phyloP scores from a whole-genome alignment of 2,797 vertebrate genomes.

The Bryconaethiops microstoma region DNA sequence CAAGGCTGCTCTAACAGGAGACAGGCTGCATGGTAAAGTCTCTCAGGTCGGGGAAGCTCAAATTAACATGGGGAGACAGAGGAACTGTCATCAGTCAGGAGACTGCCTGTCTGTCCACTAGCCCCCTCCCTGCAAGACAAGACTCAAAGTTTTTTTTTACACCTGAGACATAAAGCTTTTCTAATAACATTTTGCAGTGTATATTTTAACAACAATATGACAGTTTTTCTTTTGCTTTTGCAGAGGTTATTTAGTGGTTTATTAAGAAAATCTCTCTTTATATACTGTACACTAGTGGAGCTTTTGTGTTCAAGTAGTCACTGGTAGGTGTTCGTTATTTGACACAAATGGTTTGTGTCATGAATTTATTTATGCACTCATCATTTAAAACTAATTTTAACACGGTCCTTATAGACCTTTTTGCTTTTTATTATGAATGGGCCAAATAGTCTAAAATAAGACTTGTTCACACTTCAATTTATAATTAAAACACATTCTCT shows the following conservation, averaged over 20 bases:
- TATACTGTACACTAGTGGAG: background rate
- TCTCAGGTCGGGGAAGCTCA: constrained; percentile 63
- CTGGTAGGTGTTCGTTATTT: background rate
- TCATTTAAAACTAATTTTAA: too few relatives aligned
- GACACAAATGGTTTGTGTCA: too few relatives aligned
- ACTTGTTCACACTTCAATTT: too few relatives aligned
- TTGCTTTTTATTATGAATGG: too few relatives aligned
- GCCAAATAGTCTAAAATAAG: too few relatives aligned
- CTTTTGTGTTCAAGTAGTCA: constrained; percentile 2
- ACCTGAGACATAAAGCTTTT: constrained; percentile 6
- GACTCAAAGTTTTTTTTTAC: constrained; percentile 15
- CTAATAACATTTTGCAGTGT: background rate
- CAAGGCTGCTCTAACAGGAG: constrained; percentile 66
- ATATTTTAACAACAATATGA: background rate
- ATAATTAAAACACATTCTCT: too few relatives aligned
- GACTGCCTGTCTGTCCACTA: constrained; percentile 70
- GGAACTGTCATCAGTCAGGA: constrained; percentile 64
- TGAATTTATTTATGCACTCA: too few relatives aligned
- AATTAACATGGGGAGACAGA: constrained; percentile 73
- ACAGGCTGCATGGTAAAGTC: constrained; percentile 53
- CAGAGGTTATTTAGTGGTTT: too few relatives aligned
- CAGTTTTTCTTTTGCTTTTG: too few relatives aligned
- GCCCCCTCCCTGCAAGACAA: constrained; percentile 36
- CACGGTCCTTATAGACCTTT: background rate
- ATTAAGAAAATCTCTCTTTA: too few relatives aligned